Base-by-base conservation (phyloP, 2,797 vertebrate genomes). In the Apogon talboti region DNA sequence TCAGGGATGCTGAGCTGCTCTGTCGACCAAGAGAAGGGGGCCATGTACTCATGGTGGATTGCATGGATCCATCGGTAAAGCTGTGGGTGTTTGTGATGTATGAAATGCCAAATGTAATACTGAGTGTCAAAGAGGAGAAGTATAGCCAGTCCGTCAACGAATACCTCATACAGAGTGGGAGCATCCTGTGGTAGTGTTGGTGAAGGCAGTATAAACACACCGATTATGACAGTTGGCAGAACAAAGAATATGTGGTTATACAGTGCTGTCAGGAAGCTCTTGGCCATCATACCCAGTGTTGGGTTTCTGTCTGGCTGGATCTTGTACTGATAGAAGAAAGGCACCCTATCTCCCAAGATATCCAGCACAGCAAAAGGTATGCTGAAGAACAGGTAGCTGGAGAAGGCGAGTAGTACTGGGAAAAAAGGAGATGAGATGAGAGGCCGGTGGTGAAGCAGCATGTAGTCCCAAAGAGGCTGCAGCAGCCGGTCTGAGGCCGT, bases 1-100 rank as follows among this genome's bases (percentile, higher is more conserved):
- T 95, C 94, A 21, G 90, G 87, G 41, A 89, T 84, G 63, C 93
- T 93, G 70, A 94, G 92, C 38, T 91, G 90, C 71, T 95, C 87
- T 0, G 92, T 91, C 1, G 90, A 88, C 90, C 92, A 93, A 0
- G 93, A 92, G 79, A 94, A 95, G 5, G 92, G 91, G 0, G 91
- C 88, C 14, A 76, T 54, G 69, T 91, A 91, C 28, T 93, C 89
- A 0, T 94, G 94, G 81, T 94, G 93, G 43, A 91, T 47, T 21
- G 93, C 91, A 7, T 95, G 94, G 45, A 94, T 78, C 76, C 83
- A 91, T 10, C 76, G 64, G 87, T 95, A 95, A 11, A 94, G 84
- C 67, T 90, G 89, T 2, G 65, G 18, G 19, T 92, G 61, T 50
- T 86, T 93, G 78, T 94, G 94, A 72, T 95, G 94, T 18, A 91